Evolutionary conservation across 2,797 vertebrate genomes (phyloP).

Genomic region (Sebastes dallii): DNA sequence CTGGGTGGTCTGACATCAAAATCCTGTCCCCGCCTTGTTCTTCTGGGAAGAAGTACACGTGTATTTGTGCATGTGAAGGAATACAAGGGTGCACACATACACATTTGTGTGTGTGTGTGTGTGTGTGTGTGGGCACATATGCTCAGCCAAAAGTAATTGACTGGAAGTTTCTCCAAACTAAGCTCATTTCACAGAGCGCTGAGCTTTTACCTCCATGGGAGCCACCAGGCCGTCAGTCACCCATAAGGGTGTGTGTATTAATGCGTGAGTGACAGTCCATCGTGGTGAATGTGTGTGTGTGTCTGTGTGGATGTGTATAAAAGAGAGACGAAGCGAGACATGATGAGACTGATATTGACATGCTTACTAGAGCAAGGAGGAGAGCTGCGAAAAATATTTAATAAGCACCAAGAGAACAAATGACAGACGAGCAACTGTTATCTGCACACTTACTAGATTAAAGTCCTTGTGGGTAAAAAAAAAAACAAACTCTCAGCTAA

Average conservation of each 20-base stretch:
- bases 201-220: conserved; percentile 56
- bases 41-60: conserved; percentile 35
- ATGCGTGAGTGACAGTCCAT: conserved; percentile 31
- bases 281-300: conserved; percentile 20
- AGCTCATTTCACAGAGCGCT: conserved; percentile 75
- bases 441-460: conserved; percentile 16
- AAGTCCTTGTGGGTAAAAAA: conserved; percentile 12
- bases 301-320: conserved; percentile 13
- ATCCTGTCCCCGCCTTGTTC: conserved; percentile 21
- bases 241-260: conserved; percentile 27
- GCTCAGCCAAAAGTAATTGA: conserved; percentile 60
- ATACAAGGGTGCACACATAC: not conserved
- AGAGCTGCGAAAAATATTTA: conserved; percentile 64
- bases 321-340: conserved; percentile 35
- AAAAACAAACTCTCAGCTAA: not conserved
- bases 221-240: conserved; percentile 68
- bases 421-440: conserved; percentile 25
- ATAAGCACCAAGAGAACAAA: conserved; percentile 53
- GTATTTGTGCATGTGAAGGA: not conserved
- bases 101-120: not conserved
- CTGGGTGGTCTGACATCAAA: not conserved
- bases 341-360: conserved; percentile 68
- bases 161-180: conserved; percentile 66
- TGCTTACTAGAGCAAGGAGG: conserved; percentile 62
- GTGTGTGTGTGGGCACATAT: not conserved